A percentile compares a stretch with the other conserved stretches of the same genome.
Evolutionary conservation across 1,140 invertebrate species (phyloP).

Genomic region (Zaprionus lachaisei): DNA sequence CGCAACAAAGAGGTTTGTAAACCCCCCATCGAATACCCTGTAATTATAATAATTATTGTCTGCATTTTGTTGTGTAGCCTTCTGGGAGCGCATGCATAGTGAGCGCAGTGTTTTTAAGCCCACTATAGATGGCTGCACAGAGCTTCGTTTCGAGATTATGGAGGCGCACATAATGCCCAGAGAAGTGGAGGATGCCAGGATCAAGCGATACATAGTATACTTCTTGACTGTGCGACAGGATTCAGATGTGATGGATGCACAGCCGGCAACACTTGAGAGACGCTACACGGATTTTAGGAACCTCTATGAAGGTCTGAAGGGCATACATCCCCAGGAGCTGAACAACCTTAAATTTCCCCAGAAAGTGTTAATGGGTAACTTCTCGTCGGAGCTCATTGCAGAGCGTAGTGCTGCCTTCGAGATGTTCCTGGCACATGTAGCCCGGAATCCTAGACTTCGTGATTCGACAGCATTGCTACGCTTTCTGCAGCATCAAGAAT

Average conservation of each 20-base stretch:
- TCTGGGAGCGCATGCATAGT: slow-evolving; percentile 66
- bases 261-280: slow-evolving; percentile 88
- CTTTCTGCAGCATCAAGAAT: slow-evolving; percentile 89
- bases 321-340: slow-evolving; percentile 87
- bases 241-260: slow-evolving; percentile 85
- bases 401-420: slow-evolving; percentile 90
- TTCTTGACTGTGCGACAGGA: slow-evolving; percentile 87
- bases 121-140: slow-evolving; percentile 58
- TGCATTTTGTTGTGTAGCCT: slow-evolving; percentile 32
- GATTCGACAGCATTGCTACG: slow-evolving; percentile 87
- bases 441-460: slow-evolving; percentile 86
- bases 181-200: slow-evolving; percentile 84
- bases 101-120: slow-evolving; percentile 35
- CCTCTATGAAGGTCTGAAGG: slow-evolving; percentile 88
- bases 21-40: not conserved
- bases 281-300: slow-evolving; percentile 91
- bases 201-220: slow-evolving; percentile 88
- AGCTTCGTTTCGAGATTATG: slow-evolving; percentile 85
- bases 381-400: slow-evolving; percentile 89
- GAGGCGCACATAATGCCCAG: slow-evolving; percentile 84
- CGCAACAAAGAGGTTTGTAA: slow-evolving; percentile 57
- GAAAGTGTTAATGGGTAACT: slow-evolving; percentile 91
- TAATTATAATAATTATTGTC: not conserved
- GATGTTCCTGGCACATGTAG: slow-evolving; percentile 87
- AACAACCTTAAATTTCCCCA: slow-evolving; percentile 88